These are phyloP conservation scores for Fundulus diaphanus DNA, from an alignment of 2,797 vertebrate genomes.

Conservation along the genomic window DNA sequence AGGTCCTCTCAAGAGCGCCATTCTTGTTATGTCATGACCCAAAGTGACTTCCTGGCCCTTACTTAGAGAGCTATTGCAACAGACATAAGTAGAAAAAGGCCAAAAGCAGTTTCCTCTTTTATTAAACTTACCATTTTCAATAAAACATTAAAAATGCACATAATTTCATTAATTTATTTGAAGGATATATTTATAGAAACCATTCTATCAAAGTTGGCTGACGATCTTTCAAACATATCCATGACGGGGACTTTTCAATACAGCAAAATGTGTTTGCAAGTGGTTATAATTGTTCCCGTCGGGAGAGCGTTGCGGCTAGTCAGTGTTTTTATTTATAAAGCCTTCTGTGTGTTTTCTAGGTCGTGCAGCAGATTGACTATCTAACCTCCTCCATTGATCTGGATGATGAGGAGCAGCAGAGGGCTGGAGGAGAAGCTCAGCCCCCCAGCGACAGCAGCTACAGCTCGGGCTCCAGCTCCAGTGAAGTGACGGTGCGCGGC, in stretches of 20 bases:
- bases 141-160: background rate
- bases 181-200: background rate
- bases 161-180: background rate
- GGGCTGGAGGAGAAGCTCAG: slow-evolving; percentile 36
- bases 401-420: slow-evolving; percentile 62
- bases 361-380: slow-evolving; percentile 83
- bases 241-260: background rate
- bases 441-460: slow-evolving; percentile 59
- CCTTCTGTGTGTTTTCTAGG: slow-evolving; percentile 65
- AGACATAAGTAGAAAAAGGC: background rate
- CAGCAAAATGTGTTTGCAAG: background rate
- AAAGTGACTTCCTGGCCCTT: background rate
- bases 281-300: background rate
- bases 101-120: background rate
- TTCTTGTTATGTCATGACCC: background rate
- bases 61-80: too few relatives aligned
- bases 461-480: slow-evolving; percentile 62
- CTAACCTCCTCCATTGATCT: slow-evolving; percentile 80
- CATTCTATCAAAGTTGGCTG: background rate
- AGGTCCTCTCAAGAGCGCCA: background rate
- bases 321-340: slow-evolving; percentile 13
- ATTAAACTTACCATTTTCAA: background rate
- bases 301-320: background rate
- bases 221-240: background rate
- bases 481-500: slow-evolving; percentile 46